A percentile compares a stretch with the other conserved stretches of the same genome.
Evolutionary conservation across 2,888 invertebrate genomes (phyloP).

Genomic region (Petrophora chlorosata): DNA sequence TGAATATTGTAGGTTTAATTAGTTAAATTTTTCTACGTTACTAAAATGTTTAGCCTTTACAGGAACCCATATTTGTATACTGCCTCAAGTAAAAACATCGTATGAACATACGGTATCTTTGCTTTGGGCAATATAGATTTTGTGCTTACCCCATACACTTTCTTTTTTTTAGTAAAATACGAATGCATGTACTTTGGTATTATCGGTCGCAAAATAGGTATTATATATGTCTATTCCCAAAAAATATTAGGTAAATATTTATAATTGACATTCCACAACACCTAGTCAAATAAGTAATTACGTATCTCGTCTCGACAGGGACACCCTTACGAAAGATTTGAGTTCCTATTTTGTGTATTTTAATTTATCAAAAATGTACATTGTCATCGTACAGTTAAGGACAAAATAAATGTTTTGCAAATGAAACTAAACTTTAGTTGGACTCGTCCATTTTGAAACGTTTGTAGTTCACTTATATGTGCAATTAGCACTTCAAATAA

Average conservation of each 20-base stretch:
- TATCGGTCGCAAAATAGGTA: not conserved
- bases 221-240: conserved; percentile 1
- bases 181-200: not conserved
- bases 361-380: not conserved
- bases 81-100: not conserved
- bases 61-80: not conserved
- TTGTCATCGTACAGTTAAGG: no score
- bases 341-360: conserved; percentile 34
- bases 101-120: not conserved
- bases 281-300: conserved; percentile 66
- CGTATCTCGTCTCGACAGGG: not conserved
- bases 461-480: no score
- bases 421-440: not conserved
- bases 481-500: no score
- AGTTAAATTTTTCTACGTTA: conserved; percentile 5
- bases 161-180: not conserved
- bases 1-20: conserved; percentile 6
- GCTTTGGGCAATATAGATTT: not conserved
- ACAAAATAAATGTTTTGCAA: no score
- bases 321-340: conserved; percentile 1
- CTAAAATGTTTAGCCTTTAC: not conserved
- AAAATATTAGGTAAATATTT: conserved; percentile 40
- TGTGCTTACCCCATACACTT: not conserved
- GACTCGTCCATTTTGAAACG: no score
- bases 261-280: conserved; percentile 73